Conservation (phyloP, 2,113 vertebrate genomes). For the Patagioenas fasciata region DNA sequence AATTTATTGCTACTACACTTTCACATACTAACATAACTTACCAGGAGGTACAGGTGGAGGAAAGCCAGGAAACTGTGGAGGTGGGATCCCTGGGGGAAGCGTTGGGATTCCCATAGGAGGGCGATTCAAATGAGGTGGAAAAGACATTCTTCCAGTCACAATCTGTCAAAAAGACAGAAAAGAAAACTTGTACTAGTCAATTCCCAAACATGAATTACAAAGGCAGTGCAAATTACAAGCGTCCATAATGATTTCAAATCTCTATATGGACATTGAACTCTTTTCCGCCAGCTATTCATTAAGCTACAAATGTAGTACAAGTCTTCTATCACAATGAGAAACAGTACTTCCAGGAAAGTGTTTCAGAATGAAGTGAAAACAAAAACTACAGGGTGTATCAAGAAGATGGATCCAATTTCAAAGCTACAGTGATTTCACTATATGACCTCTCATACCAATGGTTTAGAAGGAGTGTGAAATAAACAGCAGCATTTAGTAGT, state of each 20-base stretch:
- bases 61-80: conserved; percentile 94
- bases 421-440: too few relatives aligned
- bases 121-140: conserved; percentile 96
- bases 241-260: neutral
- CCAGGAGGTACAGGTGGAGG: conserved; percentile 90
- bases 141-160: conserved; percentile 87
- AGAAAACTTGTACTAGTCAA: neutral
- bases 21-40: conserved; percentile 57
- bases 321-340: neutral
- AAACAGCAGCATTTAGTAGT: neutral
- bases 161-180: conserved; percentile 75
- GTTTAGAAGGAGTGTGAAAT: neutral
- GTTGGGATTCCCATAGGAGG: conserved; percentile 89
- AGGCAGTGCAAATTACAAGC: neutral
- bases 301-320: neutral
- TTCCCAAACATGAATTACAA: neutral
- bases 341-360: neutral
- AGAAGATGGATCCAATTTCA: too few relatives aligned
- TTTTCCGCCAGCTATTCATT: neutral
- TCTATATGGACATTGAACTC: neutral
- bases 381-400: neutral
- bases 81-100: conserved; percentile 93
- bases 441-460: neutral
- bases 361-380: neutral
- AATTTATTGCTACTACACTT: neutral